A percentile compares a stretch with the other conserved stretches of the same genome.
Conservation (phyloP, 2,797 vertebrate genomes). For the Anguilla anguilla region DNA sequence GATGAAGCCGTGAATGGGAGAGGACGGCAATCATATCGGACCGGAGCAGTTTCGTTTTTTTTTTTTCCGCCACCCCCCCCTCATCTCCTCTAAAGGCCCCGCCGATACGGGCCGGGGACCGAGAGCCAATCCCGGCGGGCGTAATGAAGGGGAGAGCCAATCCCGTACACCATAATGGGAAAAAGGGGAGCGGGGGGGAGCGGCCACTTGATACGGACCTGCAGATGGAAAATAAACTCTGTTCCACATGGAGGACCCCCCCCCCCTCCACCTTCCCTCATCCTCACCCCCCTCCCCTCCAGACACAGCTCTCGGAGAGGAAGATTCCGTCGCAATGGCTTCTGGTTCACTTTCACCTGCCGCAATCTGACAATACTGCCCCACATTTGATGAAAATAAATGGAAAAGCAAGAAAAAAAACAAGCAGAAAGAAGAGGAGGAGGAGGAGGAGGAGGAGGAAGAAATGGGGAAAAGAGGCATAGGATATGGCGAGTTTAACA, state of each 20-base stretch:
- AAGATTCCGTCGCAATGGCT: neutral
- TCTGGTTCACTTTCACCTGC: neutral
- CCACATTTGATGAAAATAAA: neutral
- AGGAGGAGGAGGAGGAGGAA: neutral
- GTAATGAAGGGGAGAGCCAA: conserved; percentile 17
- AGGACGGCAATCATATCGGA: conserved; percentile 16
- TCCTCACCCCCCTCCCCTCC: neutral
- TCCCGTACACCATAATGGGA: conserved; percentile 11
- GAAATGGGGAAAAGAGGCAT: neutral
- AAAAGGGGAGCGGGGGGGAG: neutral
- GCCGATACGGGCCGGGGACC: neutral
- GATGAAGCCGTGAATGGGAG: conserved; percentile 17
- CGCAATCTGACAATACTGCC: neutral
- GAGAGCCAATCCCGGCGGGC: conserved; percentile 7
- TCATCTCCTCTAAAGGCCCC: neutral
- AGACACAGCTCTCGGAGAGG: neutral
- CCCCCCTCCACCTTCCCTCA: neutral
- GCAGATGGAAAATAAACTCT: conserved; percentile 19
- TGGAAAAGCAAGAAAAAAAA: neutral
- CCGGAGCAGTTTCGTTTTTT: neutral
- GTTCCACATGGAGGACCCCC: neutral
- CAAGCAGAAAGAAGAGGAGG: neutral
- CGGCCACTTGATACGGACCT: neutral
- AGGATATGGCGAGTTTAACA: neutral
- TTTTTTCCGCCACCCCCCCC: conserved; percentile 1